phyloP scores from a whole-genome alignment of 2,888 invertebrate species.

The Cheilosia grossa region DNA sequence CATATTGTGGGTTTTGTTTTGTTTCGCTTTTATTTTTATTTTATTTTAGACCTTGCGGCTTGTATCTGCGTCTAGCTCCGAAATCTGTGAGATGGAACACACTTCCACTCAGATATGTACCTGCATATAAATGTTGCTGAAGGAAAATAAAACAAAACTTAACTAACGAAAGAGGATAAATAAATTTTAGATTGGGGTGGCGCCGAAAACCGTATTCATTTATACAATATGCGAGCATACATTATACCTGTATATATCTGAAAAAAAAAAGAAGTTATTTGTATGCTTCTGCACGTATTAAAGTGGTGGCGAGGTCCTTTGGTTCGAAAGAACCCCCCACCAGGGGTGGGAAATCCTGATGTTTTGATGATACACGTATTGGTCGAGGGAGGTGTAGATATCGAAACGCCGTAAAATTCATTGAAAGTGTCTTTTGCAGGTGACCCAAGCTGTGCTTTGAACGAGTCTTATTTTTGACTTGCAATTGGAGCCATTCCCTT shows the following conservation, averaged over 20 bases:
- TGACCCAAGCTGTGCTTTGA: background rate
- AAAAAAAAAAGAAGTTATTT: background rate
- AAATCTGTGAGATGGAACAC: constrained; percentile 47
- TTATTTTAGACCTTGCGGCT: constrained; percentile 46
- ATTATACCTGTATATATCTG: constrained; percentile 7
- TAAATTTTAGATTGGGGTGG: constrained; percentile 24
- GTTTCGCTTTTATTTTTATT: background rate
- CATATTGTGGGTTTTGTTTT: constrained; percentile 12
- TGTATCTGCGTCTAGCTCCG: constrained; percentile 25
- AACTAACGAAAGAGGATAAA: constrained; percentile 67
- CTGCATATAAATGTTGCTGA: background rate
- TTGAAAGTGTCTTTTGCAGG: background rate
- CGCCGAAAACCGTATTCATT: constrained; percentile 15
- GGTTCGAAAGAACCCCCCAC: background rate
- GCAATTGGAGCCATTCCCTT: too few species aligned
- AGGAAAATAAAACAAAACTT: constrained; percentile 59
- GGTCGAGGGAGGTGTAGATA: constrained; percentile 2
- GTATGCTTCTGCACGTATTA: constrained; percentile 13
- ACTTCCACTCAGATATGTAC: constrained; percentile 34
- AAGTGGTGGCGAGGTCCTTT: constrained; percentile 8
- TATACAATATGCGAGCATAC: constrained; percentile 24
- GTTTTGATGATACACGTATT: constrained; percentile 12
- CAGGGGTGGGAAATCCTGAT: background rate
- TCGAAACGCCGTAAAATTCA: background rate
- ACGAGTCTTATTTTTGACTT: too few species aligned